Evolutionary conservation across 2,888 invertebrate species (phyloP).

Genomic region (Drymonia ruficornis): DNA sequence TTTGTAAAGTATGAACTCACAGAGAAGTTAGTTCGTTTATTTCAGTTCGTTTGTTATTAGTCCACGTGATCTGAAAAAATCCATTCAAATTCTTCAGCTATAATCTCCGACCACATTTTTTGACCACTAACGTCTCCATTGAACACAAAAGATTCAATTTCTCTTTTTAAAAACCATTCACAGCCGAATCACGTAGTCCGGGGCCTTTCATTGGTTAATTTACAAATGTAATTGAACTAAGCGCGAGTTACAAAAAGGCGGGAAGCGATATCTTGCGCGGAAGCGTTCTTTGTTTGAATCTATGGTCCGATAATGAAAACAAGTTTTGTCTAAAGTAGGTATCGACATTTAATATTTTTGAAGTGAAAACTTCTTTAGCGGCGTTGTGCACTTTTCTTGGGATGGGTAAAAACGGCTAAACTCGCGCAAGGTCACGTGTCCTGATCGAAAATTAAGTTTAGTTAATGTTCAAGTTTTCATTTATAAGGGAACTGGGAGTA

Average conservation of each 20-base stretch:
- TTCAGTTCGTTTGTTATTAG: too few relatives aligned
- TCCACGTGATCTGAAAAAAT: background rate
- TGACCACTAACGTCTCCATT: constrained; percentile 5
- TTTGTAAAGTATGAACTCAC: too few relatives aligned
- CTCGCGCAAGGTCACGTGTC: too few relatives aligned
- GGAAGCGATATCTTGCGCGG: constrained; percentile 33
- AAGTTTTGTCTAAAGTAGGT: background rate
- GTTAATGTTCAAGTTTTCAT: too few relatives aligned
- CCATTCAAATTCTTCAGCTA: background rate
- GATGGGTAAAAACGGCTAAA: too few relatives aligned
- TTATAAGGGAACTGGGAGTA: too few relatives aligned
- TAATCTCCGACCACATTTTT: constrained; percentile 6
- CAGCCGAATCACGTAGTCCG: constrained; percentile 31
- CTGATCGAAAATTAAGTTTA: too few relatives aligned
- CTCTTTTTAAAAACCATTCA: constrained; percentile 26
- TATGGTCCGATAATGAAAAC: background rate
- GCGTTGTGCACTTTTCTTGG: too few relatives aligned
- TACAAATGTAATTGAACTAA: constrained; percentile 44
- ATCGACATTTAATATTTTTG: too few relatives aligned
- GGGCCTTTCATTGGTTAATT: constrained; percentile 41
- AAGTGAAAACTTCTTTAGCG: too few relatives aligned
- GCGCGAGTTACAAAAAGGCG: constrained; percentile 30
- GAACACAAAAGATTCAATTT: constrained; percentile 35
- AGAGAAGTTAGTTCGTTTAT: too few relatives aligned
- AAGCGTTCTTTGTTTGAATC: constrained; percentile 5